phyloP scores from a whole-genome alignment of 2,113 vertebrate genomes.

The Copsychus sechellarum region DNA sequence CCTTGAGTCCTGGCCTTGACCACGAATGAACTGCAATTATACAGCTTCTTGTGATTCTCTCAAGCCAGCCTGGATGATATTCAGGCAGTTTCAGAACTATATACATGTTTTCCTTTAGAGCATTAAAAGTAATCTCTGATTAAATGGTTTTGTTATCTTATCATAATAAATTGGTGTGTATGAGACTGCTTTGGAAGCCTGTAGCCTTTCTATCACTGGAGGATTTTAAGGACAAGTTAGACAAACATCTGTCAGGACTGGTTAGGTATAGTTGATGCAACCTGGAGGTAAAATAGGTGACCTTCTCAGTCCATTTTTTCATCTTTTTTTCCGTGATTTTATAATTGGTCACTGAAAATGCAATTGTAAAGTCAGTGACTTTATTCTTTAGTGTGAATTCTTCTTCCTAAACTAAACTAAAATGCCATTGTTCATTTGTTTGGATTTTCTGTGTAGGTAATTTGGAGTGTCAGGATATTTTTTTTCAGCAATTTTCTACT shows the following conservation, averaged over 20 bases:
- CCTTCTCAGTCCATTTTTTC: neutral
- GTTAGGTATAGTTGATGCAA: neutral
- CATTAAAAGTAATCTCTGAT: neutral
- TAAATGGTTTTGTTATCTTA: neutral
- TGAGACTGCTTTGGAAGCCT: neutral
- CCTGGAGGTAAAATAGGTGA: slow-evolving; percentile 18
- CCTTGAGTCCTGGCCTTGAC: neutral
- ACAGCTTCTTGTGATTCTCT: neutral
- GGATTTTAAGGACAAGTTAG: slow-evolving; percentile 23
- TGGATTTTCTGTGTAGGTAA: neutral
- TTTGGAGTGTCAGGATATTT: slow-evolving; percentile 8
- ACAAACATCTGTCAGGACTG: slow-evolving; percentile 15
- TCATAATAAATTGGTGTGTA: neutral
- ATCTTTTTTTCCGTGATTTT: neutral
- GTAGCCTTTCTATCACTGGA: neutral
- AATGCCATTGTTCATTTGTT: slow-evolving; percentile 24
- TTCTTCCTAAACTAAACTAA: neutral
- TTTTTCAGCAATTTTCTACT: neutral
- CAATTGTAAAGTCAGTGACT: neutral
- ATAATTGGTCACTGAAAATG: neutral
- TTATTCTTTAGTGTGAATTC: neutral
- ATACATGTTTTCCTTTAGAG: neutral
- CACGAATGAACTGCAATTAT: neutral
- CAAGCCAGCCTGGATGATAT: neutral
- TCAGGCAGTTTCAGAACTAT: neutral